Evolutionary conservation across 2,888 invertebrate genomes (phyloP).

Genomic region (Lochmaea crataegi): DNA sequence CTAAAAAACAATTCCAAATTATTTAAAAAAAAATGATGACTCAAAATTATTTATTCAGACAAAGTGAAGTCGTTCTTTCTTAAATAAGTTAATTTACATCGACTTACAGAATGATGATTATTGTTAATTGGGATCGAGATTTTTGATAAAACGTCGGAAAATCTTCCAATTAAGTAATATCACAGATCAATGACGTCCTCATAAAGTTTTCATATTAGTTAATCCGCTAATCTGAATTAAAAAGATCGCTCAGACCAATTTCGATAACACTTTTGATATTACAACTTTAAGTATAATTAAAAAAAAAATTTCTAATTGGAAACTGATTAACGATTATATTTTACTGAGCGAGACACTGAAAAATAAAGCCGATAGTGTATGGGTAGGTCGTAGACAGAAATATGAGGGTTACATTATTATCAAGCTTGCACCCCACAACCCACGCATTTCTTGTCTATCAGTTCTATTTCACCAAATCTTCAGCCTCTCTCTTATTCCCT

Average conservation of each 20-base stretch:
- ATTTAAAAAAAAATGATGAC: too few relatives aligned
- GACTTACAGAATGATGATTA: not conserved
- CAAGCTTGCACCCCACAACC: too few relatives aligned
- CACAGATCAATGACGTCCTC: conserved; percentile 7
- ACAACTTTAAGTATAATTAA: not conserved
- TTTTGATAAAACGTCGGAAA: not conserved
- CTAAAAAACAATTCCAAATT: too few relatives aligned
- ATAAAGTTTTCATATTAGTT: conserved; percentile 12
- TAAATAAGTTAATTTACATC: not conserved
- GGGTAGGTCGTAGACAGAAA: too few relatives aligned
- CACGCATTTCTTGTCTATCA: too few relatives aligned
- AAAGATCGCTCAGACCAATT: not conserved
- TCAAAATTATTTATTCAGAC: too few relatives aligned
- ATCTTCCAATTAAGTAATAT: not conserved
- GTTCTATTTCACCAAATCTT: too few relatives aligned
- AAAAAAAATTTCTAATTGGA: not conserved
- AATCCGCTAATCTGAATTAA: conserved; percentile 4
- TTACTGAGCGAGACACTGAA: not conserved
- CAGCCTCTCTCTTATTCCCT: too few relatives aligned
- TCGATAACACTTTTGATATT: not conserved
- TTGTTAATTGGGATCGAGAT: not conserved
- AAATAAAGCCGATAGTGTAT: not conserved
- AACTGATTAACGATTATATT: not conserved
- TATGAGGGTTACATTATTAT: too few relatives aligned
- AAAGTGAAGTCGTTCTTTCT: too few relatives aligned